Percentiles rank a stretch among this genome's conserved stretches.
These are phyloP conservation scores for Semaprochilodus insignis DNA, from an alignment of 2,797 vertebrate species.

Conservation along the genomic window DNA sequence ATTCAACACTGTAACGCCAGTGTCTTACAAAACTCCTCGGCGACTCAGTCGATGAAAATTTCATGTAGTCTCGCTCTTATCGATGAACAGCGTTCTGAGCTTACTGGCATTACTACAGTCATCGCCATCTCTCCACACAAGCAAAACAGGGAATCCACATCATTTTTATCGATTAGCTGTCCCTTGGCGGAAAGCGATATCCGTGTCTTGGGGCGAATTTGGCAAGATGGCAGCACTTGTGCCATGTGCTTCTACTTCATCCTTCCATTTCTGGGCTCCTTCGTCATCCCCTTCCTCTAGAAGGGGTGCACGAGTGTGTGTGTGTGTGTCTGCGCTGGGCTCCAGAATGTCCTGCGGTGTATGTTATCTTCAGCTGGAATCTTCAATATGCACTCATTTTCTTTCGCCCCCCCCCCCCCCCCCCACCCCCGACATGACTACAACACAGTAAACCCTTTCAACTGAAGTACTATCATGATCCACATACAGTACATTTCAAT, in stretches of 20 bases:
- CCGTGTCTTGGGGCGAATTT: slow-evolving; percentile 20
- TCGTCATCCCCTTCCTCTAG: slow-evolving; percentile 28
- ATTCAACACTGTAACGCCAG: neutral
- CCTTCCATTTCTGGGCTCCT: slow-evolving; percentile 22
- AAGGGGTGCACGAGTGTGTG: neutral
- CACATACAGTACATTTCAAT: slow-evolving; percentile 21
- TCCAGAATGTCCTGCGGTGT: slow-evolving; percentile 46
- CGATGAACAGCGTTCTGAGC: slow-evolving; percentile 4
- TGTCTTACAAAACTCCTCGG: slow-evolving; percentile 2
- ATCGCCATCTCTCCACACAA: neutral
- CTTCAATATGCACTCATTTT: slow-evolving; percentile 13
- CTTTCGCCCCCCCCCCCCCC: neutral
- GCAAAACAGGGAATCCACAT: slow-evolving; percentile 9
- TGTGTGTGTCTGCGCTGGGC: slow-evolving; percentile 18
- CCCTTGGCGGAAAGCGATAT: slow-evolving; percentile 34
- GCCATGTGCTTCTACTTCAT: neutral
- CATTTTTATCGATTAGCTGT: slow-evolving; percentile 34
- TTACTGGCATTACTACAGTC: slow-evolving; percentile 10
- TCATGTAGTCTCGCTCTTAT: neutral
- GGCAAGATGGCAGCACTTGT: slow-evolving; percentile 22
- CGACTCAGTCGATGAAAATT: neutral
- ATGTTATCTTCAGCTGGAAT: slow-evolving; percentile 42
- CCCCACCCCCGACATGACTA: neutral
- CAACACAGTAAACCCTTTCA: slow-evolving; percentile 23
- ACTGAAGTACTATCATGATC: slow-evolving; percentile 24